A percentile compares a stretch with the other conserved stretches of the same genome.
phyloP scores from a whole-genome alignment of 2,888 invertebrate genomes.

The Lasioglossum morio region DNA sequence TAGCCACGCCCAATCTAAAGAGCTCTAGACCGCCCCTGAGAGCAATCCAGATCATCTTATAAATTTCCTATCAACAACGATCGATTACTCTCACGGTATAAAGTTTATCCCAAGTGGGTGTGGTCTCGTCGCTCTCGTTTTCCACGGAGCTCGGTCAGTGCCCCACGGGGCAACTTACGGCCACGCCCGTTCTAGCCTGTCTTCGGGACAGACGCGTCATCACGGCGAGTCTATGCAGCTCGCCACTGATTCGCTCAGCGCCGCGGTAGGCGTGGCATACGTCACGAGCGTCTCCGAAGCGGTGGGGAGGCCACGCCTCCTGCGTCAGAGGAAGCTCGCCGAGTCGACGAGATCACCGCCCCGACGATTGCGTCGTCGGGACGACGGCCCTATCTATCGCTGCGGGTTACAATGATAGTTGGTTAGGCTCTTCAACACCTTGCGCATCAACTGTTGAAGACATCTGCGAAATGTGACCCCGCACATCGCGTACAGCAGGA shows the following conservation, averaged over 20 bases:
- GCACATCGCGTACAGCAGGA: conserved; percentile 88
- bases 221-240: neutral
- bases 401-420: conserved; percentile 81
- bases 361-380: conserved; percentile 31
- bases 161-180: neutral
- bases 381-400: conserved; percentile 75
- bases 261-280: neutral
- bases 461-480: conserved; percentile 87
- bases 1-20: neutral
- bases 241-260: neutral
- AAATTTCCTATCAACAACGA: too few relatives aligned
- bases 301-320: neutral
- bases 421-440: conserved; percentile 83
- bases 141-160: neutral
- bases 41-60: too few relatives aligned
- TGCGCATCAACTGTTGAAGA: conserved; percentile 85
- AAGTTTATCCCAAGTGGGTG: neutral
- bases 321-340: conserved; percentile 34
- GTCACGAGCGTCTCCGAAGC: neutral
- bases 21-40: too few relatives aligned
- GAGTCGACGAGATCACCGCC: conserved; percentile 46
- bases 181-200: neutral
- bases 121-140: neutral
- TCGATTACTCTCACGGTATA: neutral
- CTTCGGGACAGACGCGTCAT: neutral